These are phyloP conservation scores for Aphelenchoides besseyi DNA, from an alignment of 1,140 invertebrate genomes.

Conservation along the genomic window DNA sequence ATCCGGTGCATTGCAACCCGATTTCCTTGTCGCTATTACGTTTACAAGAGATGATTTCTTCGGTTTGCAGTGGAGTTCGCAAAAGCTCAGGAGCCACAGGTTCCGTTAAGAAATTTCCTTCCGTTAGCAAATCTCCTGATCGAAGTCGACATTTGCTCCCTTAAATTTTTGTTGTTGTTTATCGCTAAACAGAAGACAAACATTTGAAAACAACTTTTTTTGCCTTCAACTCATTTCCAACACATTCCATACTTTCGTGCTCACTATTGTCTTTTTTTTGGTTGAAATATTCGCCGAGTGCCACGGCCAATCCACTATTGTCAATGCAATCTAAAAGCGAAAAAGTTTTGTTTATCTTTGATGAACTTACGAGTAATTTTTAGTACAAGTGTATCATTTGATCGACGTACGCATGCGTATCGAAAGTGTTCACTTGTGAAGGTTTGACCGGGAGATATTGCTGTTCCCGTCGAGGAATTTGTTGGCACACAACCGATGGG, in stretches of 20 bases:
- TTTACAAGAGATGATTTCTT: conserved; percentile 45
- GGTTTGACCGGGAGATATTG: background rate
- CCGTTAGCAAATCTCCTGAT: conserved; percentile 30
- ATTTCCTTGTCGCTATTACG: conserved; percentile 34
- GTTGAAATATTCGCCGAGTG: conserved; percentile 40
- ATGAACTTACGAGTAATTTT: conserved; percentile 15
- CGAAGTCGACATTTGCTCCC: conserved; percentile 37
- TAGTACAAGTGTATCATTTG: background rate
- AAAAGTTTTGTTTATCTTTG: background rate
- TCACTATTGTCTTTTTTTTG: conserved; percentile 23
- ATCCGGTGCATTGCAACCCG: conserved; percentile 38
- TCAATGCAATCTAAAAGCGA: conserved; percentile 40
- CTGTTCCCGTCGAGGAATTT: conserved; percentile 5
- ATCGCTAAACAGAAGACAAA: conserved; percentile 15
- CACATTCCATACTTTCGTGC: conserved; percentile 38
- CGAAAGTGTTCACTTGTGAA: conserved; percentile 14
- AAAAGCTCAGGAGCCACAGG: conserved; percentile 22
- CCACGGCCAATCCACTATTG: conserved; percentile 35
- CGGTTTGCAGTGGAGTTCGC: conserved; percentile 36
- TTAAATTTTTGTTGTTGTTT: conserved; percentile 22
- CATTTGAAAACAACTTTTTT: conserved; percentile 55
- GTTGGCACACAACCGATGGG: conserved; percentile 22
- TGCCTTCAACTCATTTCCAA: conserved; percentile 35
- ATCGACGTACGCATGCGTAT: conserved; percentile 4
- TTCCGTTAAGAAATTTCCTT: conserved; percentile 38